Base-by-base conservation (phyloP, 1,140 invertebrate genomes). In the Drosophila guanche region DNA sequence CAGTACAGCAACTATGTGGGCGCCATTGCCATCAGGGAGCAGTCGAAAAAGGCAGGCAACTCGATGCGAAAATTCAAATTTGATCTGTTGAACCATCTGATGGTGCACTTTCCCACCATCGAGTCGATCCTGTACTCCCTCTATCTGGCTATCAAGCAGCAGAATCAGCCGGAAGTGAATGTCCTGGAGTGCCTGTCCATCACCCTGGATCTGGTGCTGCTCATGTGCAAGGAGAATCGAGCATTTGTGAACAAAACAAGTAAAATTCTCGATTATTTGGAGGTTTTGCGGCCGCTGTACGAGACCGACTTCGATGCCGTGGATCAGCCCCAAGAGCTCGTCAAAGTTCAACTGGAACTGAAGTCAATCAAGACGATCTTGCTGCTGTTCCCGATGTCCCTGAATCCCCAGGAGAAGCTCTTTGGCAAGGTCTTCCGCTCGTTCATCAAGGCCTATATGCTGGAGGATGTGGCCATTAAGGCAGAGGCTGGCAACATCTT, bases 351-450 rank as follows among this genome's bases (percentile, higher is more conserved):
- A 54, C 91, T 95, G 56, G 94, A 95, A 91, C 91, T 95, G 1
- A 95, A 95, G 91, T 92, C 94, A 2, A 93, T 95, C 10, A 93
- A 93, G 47, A 93, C 95, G 33, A 93, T 95, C 76, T 70, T 95
- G 4, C 86, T 91, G 45, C 71, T 94, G 6, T 93, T 95, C 74
- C 92, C 92, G n/a, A 92, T 92, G 6, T 91, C 92, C 5, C 93
- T 95, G 71, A 91, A 93, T 14, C 91, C 93, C 2, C 91, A 93
- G 25, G 93, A 94, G 68, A 71, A 93, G 43, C 92, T 94, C 57
- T 95, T 95, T 60, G 93, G 90, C 41, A 90, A 93, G 43, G 91
- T 94, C 14, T 78, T 94, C 8, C 91, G 93, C 66, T 93, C 93
- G 3, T 94, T 93, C 51, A 92, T 92, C 53, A 92, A 90, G 60